Evolutionary conservation across 2,113 vertebrate genomes (phyloP).

Genomic region (Gadus macrocephalus): DNA sequence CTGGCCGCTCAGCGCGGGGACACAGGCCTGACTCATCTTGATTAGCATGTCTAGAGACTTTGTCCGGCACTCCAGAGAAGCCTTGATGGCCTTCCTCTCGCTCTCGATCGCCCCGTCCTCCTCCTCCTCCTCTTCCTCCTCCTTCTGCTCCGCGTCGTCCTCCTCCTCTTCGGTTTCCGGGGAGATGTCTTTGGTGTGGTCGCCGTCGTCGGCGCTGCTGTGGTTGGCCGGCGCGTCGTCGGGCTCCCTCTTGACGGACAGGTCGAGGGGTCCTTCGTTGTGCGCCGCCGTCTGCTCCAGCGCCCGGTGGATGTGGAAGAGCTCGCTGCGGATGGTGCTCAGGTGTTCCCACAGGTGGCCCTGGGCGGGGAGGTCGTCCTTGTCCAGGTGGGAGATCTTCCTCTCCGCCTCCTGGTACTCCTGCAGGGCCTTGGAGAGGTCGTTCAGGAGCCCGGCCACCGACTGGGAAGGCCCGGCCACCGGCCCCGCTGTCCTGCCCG

Average conservation of each 20-base stretch:
- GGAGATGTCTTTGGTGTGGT: conserved; percentile 30
- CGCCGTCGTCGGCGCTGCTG: conserved; percentile 25
- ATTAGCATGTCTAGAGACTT: conserved; percentile 81
- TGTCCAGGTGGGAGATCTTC: conserved; percentile 78
- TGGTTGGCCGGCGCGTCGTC: conserved; percentile 15
- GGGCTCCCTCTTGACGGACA: conserved; percentile 80
- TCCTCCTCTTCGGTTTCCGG: conserved; percentile 66
- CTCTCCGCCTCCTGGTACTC: conserved; percentile 87
- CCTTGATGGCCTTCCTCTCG: conserved; percentile 49
- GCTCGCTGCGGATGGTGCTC: conserved; percentile 86
- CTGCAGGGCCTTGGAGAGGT: conserved; percentile 84
- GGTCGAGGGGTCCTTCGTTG: conserved; percentile 84
- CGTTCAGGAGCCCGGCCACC: conserved; percentile 72
- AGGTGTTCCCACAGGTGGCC: conserved; percentile 87
- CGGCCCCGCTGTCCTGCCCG: conserved; percentile 21
- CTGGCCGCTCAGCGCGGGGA: conserved; percentile 66
- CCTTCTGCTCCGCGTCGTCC: conserved; percentile 55
- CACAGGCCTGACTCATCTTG: conserved; percentile 69
- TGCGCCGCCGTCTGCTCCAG: conserved; percentile 76
- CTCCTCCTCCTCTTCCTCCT: conserved; percentile 35
- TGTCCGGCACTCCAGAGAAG: conserved; percentile 70
- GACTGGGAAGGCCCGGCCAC: conserved; percentile 66
- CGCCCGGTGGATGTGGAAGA: conserved; percentile 87
- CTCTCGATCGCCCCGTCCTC: conserved; percentile 43
- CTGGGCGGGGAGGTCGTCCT: conserved; percentile 77